These are phyloP conservation scores for Centropristis striata DNA, from an alignment of 2,113 vertebrate species.

Conservation along the genomic window DNA sequence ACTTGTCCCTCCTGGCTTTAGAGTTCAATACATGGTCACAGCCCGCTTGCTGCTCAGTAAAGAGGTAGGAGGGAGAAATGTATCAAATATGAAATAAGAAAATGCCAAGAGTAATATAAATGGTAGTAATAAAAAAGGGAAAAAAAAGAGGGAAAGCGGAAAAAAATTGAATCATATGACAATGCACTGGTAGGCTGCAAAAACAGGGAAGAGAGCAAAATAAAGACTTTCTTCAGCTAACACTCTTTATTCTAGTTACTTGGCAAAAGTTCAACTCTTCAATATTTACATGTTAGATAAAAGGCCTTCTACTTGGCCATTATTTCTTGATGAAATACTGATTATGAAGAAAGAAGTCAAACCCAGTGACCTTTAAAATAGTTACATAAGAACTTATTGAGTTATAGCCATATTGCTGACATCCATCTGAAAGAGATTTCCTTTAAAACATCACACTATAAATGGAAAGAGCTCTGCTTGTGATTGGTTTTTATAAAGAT, in stretches of 20 bases:
- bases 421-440: constrained; percentile 52
- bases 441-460: neutral
- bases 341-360: constrained; percentile 8
- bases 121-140: neutral
- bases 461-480: constrained; percentile 20
- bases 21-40: constrained; percentile 99
- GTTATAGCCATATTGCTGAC: constrained; percentile 16
- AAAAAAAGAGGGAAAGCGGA: neutral
- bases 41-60: constrained; percentile 94
- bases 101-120: neutral
- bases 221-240: neutral
- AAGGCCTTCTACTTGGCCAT: neutral
- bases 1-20: constrained; percentile 98
- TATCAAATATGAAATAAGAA: neutral
- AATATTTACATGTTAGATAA: constrained; percentile 1
- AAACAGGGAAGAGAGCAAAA: neutral
- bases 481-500: constrained; percentile 6
- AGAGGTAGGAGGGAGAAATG: constrained; percentile 8
- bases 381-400: constrained; percentile 15
- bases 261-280: neutral
- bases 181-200: neutral
- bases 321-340: constrained; percentile 10
- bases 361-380: constrained; percentile 30
- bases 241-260: neutral
- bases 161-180: neutral